Conservation (phyloP, 1,140 invertebrate species). For the Caenorhabditis latens region DNA sequence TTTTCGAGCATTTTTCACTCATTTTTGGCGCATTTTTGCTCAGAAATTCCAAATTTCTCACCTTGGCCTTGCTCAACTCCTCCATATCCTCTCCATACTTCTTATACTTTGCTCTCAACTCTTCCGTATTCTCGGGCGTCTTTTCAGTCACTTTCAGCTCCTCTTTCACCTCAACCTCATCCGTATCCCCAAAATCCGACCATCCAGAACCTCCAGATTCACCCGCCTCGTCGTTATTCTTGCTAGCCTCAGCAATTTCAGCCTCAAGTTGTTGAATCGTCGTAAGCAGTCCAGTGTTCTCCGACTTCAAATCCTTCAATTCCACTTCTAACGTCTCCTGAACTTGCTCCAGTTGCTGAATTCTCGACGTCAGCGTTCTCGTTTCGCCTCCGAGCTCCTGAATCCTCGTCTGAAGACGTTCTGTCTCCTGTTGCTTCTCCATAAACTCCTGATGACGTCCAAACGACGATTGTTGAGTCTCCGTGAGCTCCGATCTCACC, state of each 20-base stretch:
- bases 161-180: slow-evolving; percentile 16
- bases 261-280: neutral
- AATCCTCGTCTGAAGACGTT: neutral
- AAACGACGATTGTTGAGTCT: neutral
- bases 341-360: neutral
- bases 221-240: neutral
- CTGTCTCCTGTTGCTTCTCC: neutral
- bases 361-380: neutral
- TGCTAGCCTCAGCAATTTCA: neutral
- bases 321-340: neutral
- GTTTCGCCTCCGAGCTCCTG: neutral
- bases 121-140: neutral
- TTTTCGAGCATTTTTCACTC: too few relatives aligned
- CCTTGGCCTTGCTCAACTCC: too few relatives aligned
- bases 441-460: slow-evolving; percentile 24
- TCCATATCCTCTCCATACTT: neutral
- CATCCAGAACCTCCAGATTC: slow-evolving; percentile 34
- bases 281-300: neutral
- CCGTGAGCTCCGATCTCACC: neutral
- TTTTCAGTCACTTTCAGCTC: neutral
- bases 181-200: neutral
- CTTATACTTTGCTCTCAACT: neutral
- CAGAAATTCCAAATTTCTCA: too few relatives aligned
- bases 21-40: too few relatives aligned
- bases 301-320: neutral